Evolutionary conservation across 2,113 vertebrate genomes (phyloP).

Genomic region (Nerophis lumbriciformis): DNA sequence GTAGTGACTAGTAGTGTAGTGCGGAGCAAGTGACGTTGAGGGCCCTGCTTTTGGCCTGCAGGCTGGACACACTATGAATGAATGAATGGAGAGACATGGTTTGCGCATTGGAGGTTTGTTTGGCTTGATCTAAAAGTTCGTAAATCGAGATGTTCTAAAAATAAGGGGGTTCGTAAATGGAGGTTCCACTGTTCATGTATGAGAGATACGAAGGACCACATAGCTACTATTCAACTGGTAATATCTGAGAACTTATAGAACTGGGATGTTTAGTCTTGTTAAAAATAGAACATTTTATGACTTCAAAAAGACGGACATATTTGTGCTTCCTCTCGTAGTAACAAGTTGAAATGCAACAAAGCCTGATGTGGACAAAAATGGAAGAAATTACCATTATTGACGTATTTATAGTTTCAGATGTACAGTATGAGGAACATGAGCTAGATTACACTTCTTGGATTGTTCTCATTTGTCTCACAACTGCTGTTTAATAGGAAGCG

Average conservation of each 20-base stretch:
- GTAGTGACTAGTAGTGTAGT: too few species aligned
- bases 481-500: not conserved
- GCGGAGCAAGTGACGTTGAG: too few species aligned
- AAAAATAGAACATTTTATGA: not conserved
- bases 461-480: not conserved
- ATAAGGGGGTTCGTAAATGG: too few species aligned
- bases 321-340: conserved; percentile 16
- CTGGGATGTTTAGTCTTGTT: conserved; percentile 4
- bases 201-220: too few species aligned
- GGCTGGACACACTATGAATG: too few species aligned
- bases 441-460: not conserved
- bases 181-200: too few species aligned
- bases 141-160: too few species aligned
- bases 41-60: too few species aligned
- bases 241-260: conserved; percentile 1
- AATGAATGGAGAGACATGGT: too few species aligned
- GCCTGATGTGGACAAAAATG: conserved; percentile 6
- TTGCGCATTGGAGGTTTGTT: too few species aligned
- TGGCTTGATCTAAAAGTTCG: too few species aligned
- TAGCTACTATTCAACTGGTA: conserved; percentile 25
- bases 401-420: not conserved
- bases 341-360: conserved; percentile 17
- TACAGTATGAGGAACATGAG: not conserved
- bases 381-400: conserved; percentile 3
- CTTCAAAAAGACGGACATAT: conserved; percentile 4